phyloP scores from a whole-genome alignment of 92 coral and sea anemone species.

The Desmophyllum pertusum region DNA sequence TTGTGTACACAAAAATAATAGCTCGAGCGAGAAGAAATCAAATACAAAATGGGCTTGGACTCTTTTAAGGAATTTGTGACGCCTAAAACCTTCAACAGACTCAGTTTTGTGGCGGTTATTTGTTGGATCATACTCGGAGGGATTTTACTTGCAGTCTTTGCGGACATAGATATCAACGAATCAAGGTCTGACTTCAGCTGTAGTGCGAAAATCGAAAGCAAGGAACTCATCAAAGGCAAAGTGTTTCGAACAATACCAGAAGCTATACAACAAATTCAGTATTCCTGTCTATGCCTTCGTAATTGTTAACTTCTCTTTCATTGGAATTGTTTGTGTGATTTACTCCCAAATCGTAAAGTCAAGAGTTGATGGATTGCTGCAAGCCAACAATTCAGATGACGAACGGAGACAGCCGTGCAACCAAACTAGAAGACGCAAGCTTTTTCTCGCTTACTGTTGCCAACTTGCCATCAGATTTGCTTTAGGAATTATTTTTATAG shows the following conservation, averaged over 20 bases:
- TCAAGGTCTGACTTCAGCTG: slow-evolving; percentile 27
- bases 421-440: background rate
- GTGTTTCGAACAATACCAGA: slow-evolving; percentile 22
- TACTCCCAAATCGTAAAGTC: slow-evolving; percentile 29
- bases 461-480: background rate
- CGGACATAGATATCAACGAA: slow-evolving; percentile 15
- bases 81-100: background rate
- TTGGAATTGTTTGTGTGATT: background rate
- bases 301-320: background rate
- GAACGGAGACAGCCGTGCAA: background rate
- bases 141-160: background rate
- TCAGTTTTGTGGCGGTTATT: background rate
- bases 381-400: background rate
- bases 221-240: slow-evolving; percentile 5
- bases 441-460: slow-evolving; percentile 15
- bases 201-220: background rate
- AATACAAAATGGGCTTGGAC: background rate
- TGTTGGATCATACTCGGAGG: background rate
- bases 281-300: slow-evolving; percentile 29
- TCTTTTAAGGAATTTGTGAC: background rate
- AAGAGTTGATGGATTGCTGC: background rate
- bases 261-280: background rate
- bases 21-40: too few species aligned
- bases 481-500: background rate
- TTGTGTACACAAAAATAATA: too few species aligned